Evolutionary conservation across 2,888 invertebrate species (phyloP).

Genomic region (Dasypogon diadema): DNA sequence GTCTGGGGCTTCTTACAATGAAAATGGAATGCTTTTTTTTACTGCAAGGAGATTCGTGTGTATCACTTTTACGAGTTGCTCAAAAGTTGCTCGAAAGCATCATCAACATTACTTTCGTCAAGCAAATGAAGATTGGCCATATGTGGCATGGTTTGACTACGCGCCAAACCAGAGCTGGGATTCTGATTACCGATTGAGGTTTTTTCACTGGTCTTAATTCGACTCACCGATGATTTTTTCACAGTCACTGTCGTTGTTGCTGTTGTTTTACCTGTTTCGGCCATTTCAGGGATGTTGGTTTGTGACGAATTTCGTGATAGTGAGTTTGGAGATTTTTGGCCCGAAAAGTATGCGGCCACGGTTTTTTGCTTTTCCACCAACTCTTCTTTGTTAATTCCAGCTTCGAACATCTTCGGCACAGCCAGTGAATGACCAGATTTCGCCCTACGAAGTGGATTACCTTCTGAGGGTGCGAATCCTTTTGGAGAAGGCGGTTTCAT

Average conservation of each 20-base stretch:
- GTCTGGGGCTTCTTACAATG: conserved; percentile 13
- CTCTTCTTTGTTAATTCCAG: conserved; percentile 78
- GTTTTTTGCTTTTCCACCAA: conserved; percentile 78
- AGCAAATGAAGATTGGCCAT: conserved; percentile 75
- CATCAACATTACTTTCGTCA: conserved; percentile 87
- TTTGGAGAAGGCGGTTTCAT: conserved; percentile 66
- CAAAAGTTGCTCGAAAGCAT: conserved; percentile 89
- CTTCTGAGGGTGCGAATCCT: conserved; percentile 61
- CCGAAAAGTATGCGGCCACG: conserved; percentile 80
- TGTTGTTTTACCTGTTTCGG: conserved; percentile 58
- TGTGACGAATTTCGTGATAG: conserved; percentile 61
- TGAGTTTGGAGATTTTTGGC: conserved; percentile 68
- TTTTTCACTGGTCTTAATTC: conserved; percentile 71
- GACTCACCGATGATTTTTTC: conserved; percentile 63
- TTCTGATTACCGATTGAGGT: conserved; percentile 68
- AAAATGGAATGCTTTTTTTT: conserved; percentile 48
- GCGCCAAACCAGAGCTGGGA: conserved; percentile 72
- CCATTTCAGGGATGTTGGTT: conserved; percentile 57
- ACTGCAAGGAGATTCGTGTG: not conserved
- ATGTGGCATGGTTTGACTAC: conserved; percentile 83
- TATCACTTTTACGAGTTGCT: conserved; percentile 67
- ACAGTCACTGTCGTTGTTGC: conserved; percentile 54
- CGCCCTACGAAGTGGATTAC: conserved; percentile 70
- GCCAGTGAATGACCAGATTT: conserved; percentile 82
- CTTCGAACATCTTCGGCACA: conserved; percentile 85